These are phyloP conservation scores for Porites australiensis DNA, from an alignment of 64 coral and sea anemone species.

Conservation along the genomic window DNA sequence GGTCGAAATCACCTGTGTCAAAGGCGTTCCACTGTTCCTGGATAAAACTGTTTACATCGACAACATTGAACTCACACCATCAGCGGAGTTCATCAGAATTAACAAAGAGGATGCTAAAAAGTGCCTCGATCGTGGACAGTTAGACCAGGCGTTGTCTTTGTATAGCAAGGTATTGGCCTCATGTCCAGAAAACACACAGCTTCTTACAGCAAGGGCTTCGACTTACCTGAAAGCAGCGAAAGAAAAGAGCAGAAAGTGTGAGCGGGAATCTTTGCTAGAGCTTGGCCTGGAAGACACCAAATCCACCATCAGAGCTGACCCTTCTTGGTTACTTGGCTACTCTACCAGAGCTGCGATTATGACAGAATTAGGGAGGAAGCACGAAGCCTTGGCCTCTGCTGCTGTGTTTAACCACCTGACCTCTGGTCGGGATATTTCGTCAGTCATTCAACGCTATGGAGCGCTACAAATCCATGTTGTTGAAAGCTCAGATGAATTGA, in stretches of 20 bases:
- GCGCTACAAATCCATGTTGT: neutral
- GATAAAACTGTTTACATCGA: conserved; percentile 15
- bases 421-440: neutral
- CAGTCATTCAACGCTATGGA: neutral
- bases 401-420: conserved; percentile 23
- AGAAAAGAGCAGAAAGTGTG: neutral
- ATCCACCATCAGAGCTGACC: conserved; percentile 7
- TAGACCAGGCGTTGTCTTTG: neutral
- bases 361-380: neutral
- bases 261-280: neutral
- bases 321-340: conserved; percentile 22
- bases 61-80: neutral
- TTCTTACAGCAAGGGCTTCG: conserved; percentile 3
- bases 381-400: neutral
- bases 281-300: neutral
- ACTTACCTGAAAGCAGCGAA: neutral
- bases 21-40: neutral
- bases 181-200: conserved; percentile 7
- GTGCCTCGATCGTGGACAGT: neutral
- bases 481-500: neutral
- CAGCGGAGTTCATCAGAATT: neutral
- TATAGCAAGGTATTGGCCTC: neutral
- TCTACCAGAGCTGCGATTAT: neutral
- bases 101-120: neutral
- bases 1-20: neutral